Base-by-base conservation (phyloP, 2,888 invertebrate species). In the Athalia rosae region DNA sequence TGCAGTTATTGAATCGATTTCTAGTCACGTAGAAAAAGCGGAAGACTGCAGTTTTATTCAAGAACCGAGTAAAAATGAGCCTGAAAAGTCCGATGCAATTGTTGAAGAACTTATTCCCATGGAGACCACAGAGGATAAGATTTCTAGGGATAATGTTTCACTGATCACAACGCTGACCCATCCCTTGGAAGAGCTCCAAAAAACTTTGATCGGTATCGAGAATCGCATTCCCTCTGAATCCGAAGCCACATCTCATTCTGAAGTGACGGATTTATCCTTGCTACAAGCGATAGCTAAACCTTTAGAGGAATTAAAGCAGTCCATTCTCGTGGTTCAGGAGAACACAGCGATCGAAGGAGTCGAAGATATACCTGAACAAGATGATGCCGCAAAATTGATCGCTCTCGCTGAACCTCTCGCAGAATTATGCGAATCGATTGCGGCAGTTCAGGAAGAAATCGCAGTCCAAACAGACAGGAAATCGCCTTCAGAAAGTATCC, bases 311-410 rank as follows among this genome's bases (percentile, higher is more conserved):
- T 84, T 92, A 66, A 87, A 91, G 71, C 90, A 84, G 9, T 90
- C 91, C 56, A 85, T 92, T 79, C 90, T 91, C 88, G 88, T 90
- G 78, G 85, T 92, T 67, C 91, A 91, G 79, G 91, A 92, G 83
- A 81, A 79, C 91, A 92, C 81, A 84, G 85, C 80, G 85, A 73
- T 90, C 78, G 93, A 93, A 84, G 90, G 88, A 7, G 84, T 88
- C 4, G 91, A 91, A 50, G 92, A 93, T 61, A 89, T 93, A 83
- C 92, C 93, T 4, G 92, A 92, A 6, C 90, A 93, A 74, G 92
- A 92, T 81, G 92, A 93, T 82, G 89, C 93, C 80, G 92, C 93
- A 0, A 92, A 91, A 4, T 90, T 93, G 15, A 92, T 92, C 87
- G 92, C 92, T 0, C 90, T 90, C 56, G 92, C 92, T 4, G 92